Evolutionary conservation across 2,888 invertebrate genomes (phyloP).

Genomic region (Cyclophora albipunctata): DNA sequence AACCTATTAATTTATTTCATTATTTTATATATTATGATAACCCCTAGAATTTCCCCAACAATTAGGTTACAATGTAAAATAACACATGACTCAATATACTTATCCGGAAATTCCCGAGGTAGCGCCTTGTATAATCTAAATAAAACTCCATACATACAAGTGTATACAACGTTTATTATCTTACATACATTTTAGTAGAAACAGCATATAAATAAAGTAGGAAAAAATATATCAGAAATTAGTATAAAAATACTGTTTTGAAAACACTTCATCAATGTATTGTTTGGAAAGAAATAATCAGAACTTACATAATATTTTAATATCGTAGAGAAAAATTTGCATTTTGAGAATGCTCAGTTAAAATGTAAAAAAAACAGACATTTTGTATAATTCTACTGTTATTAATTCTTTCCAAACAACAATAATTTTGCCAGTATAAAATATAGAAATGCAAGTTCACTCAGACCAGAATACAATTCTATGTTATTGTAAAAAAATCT

Average conservation of each 20-base stretch:
- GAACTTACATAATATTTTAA: conserved; percentile 8
- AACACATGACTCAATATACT: too few relatives aligned
- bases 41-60: too few relatives aligned
- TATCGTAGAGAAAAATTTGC: not conserved
- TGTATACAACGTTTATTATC: conserved; percentile 69
- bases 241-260: conserved; percentile 70
- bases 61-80: too few relatives aligned
- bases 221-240: conserved; percentile 57
- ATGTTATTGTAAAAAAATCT: too few relatives aligned
- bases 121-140: conserved; percentile 7
- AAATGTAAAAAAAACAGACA: not conserved
- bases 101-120: too few relatives aligned
- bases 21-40: conserved; percentile 1
- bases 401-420: too few relatives aligned
- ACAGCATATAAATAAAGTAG: conserved; percentile 54
- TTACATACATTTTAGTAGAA: conserved; percentile 64
- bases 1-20: conserved; percentile 5
- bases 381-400: not conserved
- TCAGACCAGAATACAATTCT: too few relatives aligned
- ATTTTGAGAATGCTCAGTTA: not conserved
- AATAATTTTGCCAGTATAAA: too few relatives aligned
- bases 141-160: conserved; percentile 38
- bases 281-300: conserved; percentile 24
- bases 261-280: conserved; percentile 28
- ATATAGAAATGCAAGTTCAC: conserved; percentile 1